Evolutionary conservation across 2,113 vertebrate species (phyloP), one percentile per base, ranked within the genome.

Genomic region (Abramis brama): DNA sequence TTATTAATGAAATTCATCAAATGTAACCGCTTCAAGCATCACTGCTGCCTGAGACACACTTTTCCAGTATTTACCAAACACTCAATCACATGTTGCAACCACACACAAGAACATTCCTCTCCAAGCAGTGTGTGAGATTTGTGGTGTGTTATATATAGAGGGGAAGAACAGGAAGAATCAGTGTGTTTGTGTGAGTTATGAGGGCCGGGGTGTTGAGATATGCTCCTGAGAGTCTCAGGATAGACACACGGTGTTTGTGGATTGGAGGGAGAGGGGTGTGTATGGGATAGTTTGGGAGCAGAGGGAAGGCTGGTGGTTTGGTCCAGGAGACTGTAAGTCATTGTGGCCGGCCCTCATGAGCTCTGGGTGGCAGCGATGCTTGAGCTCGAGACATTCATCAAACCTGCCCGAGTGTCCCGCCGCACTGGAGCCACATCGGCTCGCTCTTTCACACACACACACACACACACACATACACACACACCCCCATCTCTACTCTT

Each of bases 331-430:
- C 95, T 95, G 95, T 95, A 95, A 95, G 90, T 95, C 94, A 95
- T 95, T 95, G 94, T 95, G 93, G 94, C 92, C 87, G 94, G 96
- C 95, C 94, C 94, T 93, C 89, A 85, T 92, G 94, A 94, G 95
- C 95, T 95, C 85, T 82, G 96, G 96, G 96, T 98, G 96, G 96
- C 96, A 96, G 95, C 95, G 96, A 96, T 95, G 92, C 94, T 95
- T 94, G 95, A 95, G 96, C 93, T 95, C 92, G 94, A 95, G 94
- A 95, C 94, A 95, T 95, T 96, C 95, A 95, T 96, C 95, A 96
- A 43, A 96, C 95, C 95, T 93, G 94, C 95, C 96, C 95, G 92
- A 95, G 92, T 92, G 94, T 92, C 92, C 94, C 94, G 95, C 95
- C 96, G 95, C 94, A 93, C 95, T 96, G 96, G 97, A 97, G 96